These are phyloP conservation scores for Tiliqua scincoides DNA, from an alignment of 2,113 vertebrate species.

Conservation along the genomic window DNA sequence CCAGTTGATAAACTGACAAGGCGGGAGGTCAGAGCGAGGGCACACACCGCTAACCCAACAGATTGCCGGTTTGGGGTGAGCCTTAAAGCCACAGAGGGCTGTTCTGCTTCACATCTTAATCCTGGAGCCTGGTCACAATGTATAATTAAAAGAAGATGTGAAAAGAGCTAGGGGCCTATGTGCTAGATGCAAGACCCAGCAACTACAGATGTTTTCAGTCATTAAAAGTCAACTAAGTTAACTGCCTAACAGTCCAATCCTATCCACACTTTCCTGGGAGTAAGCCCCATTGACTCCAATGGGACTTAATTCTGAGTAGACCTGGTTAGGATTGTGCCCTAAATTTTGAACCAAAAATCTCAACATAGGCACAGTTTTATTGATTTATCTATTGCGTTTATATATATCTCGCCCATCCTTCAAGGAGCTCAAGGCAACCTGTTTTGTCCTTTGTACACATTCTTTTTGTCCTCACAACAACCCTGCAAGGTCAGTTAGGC, in stretches of 20 bases:
- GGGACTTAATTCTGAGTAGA: too few species aligned
- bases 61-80: not conserved
- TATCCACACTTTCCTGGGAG: too few species aligned
- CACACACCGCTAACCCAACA: not conserved
- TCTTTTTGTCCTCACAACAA: too few species aligned
- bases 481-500: too few species aligned
- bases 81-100: not conserved
- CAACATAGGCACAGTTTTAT: not conserved
- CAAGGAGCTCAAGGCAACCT: too few species aligned
- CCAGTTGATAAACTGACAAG: not conserved
- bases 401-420: too few species aligned
- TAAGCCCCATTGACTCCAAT: too few species aligned
- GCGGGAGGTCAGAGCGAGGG: not conserved
- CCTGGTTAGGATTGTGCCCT: too few species aligned
- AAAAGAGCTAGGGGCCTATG: not conserved
- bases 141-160: conserved; percentile 37
- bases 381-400: not conserved
- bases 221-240: not conserved
- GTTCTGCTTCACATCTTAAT: not conserved
- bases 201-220: not conserved
- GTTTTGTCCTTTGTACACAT: too few species aligned
- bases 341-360: not conserved
- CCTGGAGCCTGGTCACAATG: not conserved
- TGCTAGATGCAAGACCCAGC: not conserved
- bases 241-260: too few species aligned